Evolutionary conservation across 2,888 invertebrate species (phyloP).

Genomic region (Ischnus inquisitorius): DNA sequence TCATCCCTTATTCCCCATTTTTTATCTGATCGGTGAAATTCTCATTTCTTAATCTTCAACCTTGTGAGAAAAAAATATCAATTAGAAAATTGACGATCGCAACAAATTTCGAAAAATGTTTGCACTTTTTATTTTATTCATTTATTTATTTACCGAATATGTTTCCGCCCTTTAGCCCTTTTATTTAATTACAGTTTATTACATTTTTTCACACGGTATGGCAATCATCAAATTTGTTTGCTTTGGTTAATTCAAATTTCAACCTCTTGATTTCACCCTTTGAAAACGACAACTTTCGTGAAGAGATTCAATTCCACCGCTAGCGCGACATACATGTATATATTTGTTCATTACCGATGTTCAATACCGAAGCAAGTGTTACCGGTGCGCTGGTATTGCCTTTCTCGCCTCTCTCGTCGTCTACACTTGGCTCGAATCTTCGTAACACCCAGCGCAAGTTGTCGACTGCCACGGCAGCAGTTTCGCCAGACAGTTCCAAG

Average conservation of each 20-base stretch:
- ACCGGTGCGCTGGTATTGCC: slow-evolving; percentile 46
- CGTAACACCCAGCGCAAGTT: slow-evolving; percentile 43
- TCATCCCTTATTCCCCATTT: too few relatives aligned
- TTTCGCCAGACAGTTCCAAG: slow-evolving; percentile 43
- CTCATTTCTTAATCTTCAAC: too few relatives aligned
- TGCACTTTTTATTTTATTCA: too few relatives aligned
- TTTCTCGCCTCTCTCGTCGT: slow-evolving; percentile 49
- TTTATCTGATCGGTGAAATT: too few relatives aligned
- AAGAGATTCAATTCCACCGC: background rate
- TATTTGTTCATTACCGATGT: slow-evolving; percentile 8
- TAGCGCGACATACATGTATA: slow-evolving; percentile 18
- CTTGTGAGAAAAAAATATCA: too few relatives aligned
- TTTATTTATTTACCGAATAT: slow-evolving; percentile 22
- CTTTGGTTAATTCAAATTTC: too few relatives aligned
- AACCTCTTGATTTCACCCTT: too few relatives aligned
- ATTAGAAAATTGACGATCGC: too few relatives aligned
- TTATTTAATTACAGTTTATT: too few relatives aligned
- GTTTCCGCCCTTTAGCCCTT: background rate
- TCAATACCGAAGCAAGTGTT: slow-evolving; percentile 45
- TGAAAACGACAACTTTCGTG: background rate
- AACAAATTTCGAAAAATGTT: too few relatives aligned
- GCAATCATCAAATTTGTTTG: too few relatives aligned
- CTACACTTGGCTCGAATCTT: slow-evolving; percentile 40
- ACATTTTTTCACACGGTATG: too few relatives aligned
- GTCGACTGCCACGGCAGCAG: slow-evolving; percentile 48